phyloP scores from a whole-genome alignment of 1,140 invertebrate species.

The Mizuhopecten yessoensis region DNA sequence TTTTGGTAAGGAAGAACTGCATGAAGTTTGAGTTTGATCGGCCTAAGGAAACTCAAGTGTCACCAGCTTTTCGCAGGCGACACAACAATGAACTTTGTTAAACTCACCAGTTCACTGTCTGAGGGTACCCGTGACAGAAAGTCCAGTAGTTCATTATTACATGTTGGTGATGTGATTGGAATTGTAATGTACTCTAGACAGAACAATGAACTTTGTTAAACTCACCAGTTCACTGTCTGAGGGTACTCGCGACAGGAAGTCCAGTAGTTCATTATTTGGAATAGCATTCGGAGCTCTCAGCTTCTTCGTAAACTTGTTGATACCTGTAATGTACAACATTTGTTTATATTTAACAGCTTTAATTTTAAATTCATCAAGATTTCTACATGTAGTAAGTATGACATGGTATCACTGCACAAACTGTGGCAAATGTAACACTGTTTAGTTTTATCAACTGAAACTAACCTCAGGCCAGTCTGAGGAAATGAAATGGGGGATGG shows the following conservation, averaged over 20 bases:
- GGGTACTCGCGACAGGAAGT: slow-evolving; percentile 97
- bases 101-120: neutral
- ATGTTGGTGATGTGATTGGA: no score
- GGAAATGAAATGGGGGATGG: neutral
- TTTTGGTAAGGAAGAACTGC: no score
- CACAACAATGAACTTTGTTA: no score
- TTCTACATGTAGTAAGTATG: no score
- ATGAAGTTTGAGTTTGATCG: no score
- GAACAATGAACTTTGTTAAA: neutral
- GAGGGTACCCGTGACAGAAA: slow-evolving; percentile 91
- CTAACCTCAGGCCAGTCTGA: neutral
- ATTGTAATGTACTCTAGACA: neutral
- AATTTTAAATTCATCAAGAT: no score
- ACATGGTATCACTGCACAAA: no score
- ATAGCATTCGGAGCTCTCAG: slow-evolving; percentile 96
- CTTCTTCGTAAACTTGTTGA: slow-evolving; percentile 98
- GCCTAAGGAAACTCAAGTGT: no score
- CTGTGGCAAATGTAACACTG: no score
- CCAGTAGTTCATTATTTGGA: slow-evolving; percentile 98
- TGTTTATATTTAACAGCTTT: no score
- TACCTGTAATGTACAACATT: slow-evolving; percentile 80
- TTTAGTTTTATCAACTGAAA: no score
- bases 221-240: slow-evolving; percentile 93
- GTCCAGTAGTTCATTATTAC: slow-evolving; percentile 99
- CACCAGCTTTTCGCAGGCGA: no score